Percentiles rank a stretch among this genome's conserved stretches.
These are phyloP conservation scores for Philaenus spumarius DNA, from an alignment of 1,140 invertebrate genomes.

Conservation along the genomic window DNA sequence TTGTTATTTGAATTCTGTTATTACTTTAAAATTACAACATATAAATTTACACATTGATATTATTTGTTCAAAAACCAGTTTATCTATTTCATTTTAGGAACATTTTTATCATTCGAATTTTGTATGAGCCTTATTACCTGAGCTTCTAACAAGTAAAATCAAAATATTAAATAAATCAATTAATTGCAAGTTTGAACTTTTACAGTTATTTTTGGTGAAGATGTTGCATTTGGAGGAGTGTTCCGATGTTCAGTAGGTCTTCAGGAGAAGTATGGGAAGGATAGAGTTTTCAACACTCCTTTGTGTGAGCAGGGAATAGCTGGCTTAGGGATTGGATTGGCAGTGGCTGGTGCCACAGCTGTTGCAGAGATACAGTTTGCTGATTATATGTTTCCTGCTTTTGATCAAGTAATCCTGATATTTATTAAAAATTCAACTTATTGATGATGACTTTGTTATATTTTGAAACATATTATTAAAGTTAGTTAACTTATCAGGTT, in stretches of 20 bases:
- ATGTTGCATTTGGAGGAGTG: constrained; percentile 97
- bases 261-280: constrained; percentile 88
- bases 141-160: no score
- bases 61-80: no score
- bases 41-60: no score
- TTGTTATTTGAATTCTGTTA: no score
- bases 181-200: constrained; percentile 24
- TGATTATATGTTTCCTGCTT: constrained; percentile 98
- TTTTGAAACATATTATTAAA: no score
- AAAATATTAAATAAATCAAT: no score
- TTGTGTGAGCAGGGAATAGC: constrained; percentile 97
- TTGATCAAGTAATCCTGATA: constrained; percentile 76
- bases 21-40: no score
- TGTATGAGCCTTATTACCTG: no score
- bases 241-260: constrained; percentile 94
- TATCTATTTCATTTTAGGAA: no score
- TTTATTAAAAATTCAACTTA: neutral
- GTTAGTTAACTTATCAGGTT: no score
- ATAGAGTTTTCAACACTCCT: constrained; percentile 96
- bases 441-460: neutral
- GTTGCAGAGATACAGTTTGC: constrained; percentile 99
- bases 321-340: constrained; percentile 94
- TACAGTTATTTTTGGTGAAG: constrained; percentile 91
- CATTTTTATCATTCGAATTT: no score
- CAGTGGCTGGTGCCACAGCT: constrained; percentile 80